Evolutionary conservation across 1,140 invertebrate species (phyloP).

Genomic region (Lasaia peninsularis): DNA sequence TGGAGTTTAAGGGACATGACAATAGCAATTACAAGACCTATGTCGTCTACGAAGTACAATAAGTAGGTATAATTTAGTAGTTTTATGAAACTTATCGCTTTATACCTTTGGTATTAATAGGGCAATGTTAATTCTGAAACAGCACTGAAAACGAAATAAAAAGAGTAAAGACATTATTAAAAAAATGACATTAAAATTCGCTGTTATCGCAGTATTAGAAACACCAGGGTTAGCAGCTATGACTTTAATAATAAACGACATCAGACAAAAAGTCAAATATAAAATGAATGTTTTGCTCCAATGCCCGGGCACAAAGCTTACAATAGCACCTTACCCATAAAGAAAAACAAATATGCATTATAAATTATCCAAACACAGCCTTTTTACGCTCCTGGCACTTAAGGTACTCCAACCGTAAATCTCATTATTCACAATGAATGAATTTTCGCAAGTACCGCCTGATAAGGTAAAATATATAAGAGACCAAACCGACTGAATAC

Average conservation of each 20-base stretch:
- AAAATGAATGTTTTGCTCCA: no score
- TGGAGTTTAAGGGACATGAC: not conserved
- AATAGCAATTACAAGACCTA: not conserved
- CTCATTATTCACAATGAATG: conserved; percentile 27
- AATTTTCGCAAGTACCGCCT: conserved; percentile 30
- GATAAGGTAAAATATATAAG: conserved; percentile 34
- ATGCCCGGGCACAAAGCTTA: not conserved
- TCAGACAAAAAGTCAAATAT: no score
- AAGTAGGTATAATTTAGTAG: not conserved
- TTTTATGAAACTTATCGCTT: no score
- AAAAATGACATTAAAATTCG: no score
- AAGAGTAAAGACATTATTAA: no score
- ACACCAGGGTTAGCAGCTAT: no score
- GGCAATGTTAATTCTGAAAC: no score
- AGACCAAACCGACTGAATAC: conserved; percentile 42
- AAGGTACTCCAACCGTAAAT: conserved; percentile 17
- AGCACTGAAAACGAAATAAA: no score
- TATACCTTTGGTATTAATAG: no score
- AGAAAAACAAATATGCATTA: conserved; percentile 4
- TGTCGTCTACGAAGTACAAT: not conserved
- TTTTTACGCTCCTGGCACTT: conserved; percentile 3
- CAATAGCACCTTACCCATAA: not conserved
- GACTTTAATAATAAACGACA: no score
- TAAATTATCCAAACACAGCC: conserved; percentile 7
- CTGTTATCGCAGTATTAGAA: no score